phyloP scores from a whole-genome alignment of 2,113 vertebrate species.

The Cynopterus brachyotis region DNA sequence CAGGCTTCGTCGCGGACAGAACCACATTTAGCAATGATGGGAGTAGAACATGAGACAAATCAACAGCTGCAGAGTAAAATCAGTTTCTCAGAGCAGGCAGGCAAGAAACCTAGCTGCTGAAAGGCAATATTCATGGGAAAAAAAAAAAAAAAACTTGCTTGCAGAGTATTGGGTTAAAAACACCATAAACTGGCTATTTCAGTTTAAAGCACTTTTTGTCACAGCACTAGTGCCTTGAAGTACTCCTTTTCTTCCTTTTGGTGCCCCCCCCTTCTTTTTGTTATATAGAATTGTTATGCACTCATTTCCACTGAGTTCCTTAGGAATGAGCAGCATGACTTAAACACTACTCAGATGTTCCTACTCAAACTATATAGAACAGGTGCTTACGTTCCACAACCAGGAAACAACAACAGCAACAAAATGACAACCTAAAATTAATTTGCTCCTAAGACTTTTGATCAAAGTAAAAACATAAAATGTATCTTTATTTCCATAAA shows the following conservation, averaged over 20 bases:
- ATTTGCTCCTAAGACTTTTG: background rate
- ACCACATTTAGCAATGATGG: background rate
- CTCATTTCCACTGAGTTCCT: background rate
- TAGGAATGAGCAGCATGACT: background rate
- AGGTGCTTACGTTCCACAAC: background rate
- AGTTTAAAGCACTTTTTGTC: background rate
- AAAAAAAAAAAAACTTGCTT: background rate
- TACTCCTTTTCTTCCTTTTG: background rate
- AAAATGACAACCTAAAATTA: background rate
- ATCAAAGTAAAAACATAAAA: background rate
- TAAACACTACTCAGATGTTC: background rate
- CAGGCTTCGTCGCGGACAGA: background rate
- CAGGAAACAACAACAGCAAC: background rate
- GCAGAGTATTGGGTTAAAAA: background rate
- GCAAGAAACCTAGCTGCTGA: background rate
- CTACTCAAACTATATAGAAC: background rate
- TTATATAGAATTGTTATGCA: background rate
- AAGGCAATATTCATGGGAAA: background rate
- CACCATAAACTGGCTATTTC: background rate
- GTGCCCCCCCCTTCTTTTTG: background rate
- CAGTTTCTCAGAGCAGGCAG: background rate
- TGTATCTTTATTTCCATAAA: background rate
- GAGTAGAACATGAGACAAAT: slow-evolving; percentile 6
- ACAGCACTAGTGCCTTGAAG: background rate
- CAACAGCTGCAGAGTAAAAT: slow-evolving; percentile 26